These are phyloP conservation scores for Oceanodroma tethys DNA, from an alignment of 2,113 vertebrate genomes.

Conservation along the genomic window DNA sequence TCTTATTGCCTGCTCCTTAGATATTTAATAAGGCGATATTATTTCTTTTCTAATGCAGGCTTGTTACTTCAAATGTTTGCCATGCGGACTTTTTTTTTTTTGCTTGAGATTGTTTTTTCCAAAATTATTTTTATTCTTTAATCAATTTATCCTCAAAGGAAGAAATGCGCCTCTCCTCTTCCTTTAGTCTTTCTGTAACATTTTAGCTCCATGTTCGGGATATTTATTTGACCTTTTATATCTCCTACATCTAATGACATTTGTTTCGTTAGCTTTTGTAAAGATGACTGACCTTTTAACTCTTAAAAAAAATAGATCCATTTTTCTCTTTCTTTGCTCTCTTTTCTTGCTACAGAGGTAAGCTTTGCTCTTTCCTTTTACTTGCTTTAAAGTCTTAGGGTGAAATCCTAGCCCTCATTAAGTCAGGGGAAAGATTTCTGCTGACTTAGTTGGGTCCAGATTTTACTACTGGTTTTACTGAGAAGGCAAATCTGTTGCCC, in stretches of 20 bases:
- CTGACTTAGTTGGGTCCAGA: neutral
- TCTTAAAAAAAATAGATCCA: neutral
- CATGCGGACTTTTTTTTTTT: neutral
- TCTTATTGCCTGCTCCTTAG: neutral
- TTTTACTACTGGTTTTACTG: neutral
- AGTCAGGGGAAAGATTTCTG: neutral
- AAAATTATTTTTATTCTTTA: neutral
- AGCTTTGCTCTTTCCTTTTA: neutral
- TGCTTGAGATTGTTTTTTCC: neutral
- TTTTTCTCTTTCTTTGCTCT: slow-evolving; percentile 8
- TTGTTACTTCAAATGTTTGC: neutral
- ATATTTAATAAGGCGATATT: neutral
- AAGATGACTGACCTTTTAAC: slow-evolving; percentile 67
- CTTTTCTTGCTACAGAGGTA: neutral
- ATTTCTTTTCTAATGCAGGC: neutral
- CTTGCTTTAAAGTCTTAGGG: neutral
- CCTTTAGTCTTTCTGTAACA: slow-evolving; percentile 44
- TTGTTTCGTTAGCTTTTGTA: slow-evolving; percentile 61
- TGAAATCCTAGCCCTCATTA: neutral
- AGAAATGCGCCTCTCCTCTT: neutral
- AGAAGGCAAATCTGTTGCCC: neutral
- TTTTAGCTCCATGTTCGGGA: slow-evolving; percentile 50
- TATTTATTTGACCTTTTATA: slow-evolving; percentile 70
- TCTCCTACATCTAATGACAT: slow-evolving; percentile 58
- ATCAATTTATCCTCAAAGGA: slow-evolving; percentile 36